Evolutionary conservation across 2,797 vertebrate genomes (phyloP).

Genomic region (Gymnopithys bicolor): DNA sequence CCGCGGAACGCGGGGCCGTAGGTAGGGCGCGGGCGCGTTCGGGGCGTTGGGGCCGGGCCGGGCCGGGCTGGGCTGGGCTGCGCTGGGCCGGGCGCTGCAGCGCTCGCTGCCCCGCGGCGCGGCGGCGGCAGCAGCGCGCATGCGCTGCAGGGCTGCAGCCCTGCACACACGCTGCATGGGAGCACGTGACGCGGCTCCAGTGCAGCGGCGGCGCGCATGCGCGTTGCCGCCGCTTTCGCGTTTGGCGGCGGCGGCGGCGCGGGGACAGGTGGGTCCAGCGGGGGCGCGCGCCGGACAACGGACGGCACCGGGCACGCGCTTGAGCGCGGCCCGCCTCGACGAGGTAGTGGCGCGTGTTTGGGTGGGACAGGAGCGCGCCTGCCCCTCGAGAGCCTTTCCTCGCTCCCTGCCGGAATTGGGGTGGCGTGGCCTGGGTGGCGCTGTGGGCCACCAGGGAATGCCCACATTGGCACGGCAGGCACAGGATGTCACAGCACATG

Average conservation of each 20-base stretch:
- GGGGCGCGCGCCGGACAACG: not conserved
- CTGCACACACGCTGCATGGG: conserved; percentile 69
- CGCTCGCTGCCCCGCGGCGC: not conserved
- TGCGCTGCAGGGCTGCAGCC: not conserved
- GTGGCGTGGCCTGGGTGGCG: accelerated
- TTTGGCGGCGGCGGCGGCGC: not conserved
- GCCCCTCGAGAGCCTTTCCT: not conserved
- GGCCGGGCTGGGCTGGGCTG: not conserved
- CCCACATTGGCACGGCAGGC: accelerated
- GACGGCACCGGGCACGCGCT: not conserved
- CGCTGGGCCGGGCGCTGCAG: not conserved
- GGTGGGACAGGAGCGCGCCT: not conserved
- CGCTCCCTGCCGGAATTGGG: accelerated
- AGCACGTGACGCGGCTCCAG: conserved; percentile 70
- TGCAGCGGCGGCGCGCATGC: conserved; percentile 39
- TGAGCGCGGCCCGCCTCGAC: not conserved
- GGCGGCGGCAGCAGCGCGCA: conserved; percentile 14
- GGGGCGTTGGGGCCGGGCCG: not conserved
- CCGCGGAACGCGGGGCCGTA: not conserved
- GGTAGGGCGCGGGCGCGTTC: not conserved
- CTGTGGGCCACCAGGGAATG: accelerated
- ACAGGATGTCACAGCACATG: too few relatives aligned
- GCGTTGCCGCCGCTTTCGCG: not conserved
- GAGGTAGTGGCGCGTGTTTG: not conserved
- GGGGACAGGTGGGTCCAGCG: not conserved